Evolutionary conservation across 2,888 invertebrate species (phyloP).

Genomic region (Salpingus planirostris): DNA sequence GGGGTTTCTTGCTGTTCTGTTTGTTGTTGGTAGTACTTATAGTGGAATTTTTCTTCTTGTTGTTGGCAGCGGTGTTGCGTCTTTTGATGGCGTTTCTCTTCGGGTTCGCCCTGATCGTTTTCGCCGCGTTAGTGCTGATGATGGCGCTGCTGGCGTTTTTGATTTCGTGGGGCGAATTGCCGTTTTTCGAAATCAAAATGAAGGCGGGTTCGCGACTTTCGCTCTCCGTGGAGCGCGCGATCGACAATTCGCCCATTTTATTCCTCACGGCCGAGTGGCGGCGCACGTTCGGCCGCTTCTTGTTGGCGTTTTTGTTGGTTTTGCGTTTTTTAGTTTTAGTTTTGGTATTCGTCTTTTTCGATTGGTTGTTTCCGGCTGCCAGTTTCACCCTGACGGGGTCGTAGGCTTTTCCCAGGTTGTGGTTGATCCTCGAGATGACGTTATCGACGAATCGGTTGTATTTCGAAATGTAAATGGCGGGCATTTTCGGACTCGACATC

Average conservation of each 20-base stretch:
- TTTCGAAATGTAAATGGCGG: slow-evolving; percentile 67
- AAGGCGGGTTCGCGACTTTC: slow-evolving; percentile 34
- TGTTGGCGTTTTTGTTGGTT: slow-evolving; percentile 5
- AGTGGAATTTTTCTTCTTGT: slow-evolving; percentile 26
- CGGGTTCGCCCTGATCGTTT: slow-evolving; percentile 4
- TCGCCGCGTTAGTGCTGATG: slow-evolving; percentile 23
- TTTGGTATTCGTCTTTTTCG: slow-evolving; percentile 37
- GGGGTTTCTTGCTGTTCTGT: slow-evolving; percentile 33
- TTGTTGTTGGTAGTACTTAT: slow-evolving; percentile 25
- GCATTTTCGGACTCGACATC: slow-evolving; percentile 43
- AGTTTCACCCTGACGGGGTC: slow-evolving; percentile 77
- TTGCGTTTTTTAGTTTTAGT: slow-evolving; percentile 27
- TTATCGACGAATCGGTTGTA: slow-evolving; percentile 82
- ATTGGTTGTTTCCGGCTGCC: slow-evolving; percentile 39
- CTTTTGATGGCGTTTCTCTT: slow-evolving; percentile 29
- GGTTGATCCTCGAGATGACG: slow-evolving; percentile 72
- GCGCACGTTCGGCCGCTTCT: slow-evolving; percentile 9
- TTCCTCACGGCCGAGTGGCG: slow-evolving; percentile 20
- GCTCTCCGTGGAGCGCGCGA: slow-evolving; percentile 29
- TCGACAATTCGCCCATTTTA: slow-evolving; percentile 37
- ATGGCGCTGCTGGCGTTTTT: slow-evolving; percentile 15
- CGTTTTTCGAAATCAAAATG: slow-evolving; percentile 35
- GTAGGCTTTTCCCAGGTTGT: slow-evolving; percentile 67
- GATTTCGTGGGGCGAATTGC: slow-evolving; percentile 14
- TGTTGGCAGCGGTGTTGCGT: slow-evolving; percentile 24